phyloP scores from a whole-genome alignment of 2,888 invertebrate species.

The Cephus spinipes region DNA sequence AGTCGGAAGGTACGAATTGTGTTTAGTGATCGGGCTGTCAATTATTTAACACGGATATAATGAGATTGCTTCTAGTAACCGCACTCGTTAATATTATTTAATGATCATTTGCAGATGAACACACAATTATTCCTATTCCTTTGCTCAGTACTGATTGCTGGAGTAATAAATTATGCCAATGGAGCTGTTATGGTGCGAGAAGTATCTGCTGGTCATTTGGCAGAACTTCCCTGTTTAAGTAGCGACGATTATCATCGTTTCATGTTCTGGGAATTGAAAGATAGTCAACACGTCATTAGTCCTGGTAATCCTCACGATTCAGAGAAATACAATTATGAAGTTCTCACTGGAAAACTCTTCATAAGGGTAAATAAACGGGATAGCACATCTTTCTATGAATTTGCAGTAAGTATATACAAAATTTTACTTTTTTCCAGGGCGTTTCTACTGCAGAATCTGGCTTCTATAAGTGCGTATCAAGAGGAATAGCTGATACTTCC shows the following conservation, averaged over 20 bases:
- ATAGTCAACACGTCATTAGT: slow-evolving; percentile 72
- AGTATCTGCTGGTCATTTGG: slow-evolving; percentile 72
- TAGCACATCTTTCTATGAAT: not conserved
- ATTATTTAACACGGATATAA: not conserved
- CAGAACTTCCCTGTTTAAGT: slow-evolving; percentile 73
- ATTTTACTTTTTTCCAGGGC: slow-evolving; percentile 63
- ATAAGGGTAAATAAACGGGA: slow-evolving; percentile 71
- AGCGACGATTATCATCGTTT: slow-evolving; percentile 76
- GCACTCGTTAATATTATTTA: not conserved
- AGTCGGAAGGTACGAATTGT: not conserved
- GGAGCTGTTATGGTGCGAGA: slow-evolving; percentile 62
- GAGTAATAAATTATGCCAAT: slow-evolving; percentile 27
- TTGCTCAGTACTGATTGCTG: slow-evolving; percentile 36
- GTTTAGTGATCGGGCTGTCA: not conserved
- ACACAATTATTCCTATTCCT: slow-evolving; percentile 35
- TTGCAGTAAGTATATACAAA: not conserved
- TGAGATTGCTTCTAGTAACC: not conserved
- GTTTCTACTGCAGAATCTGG: slow-evolving; percentile 74
- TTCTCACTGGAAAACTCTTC: slow-evolving; percentile 75
- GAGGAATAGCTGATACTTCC: slow-evolving; percentile 68
- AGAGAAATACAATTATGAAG: slow-evolving; percentile 77
- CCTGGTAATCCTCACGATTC: slow-evolving; percentile 73
- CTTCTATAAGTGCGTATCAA: slow-evolving; percentile 75
- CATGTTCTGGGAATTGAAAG: slow-evolving; percentile 74
- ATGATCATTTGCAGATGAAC: slow-evolving; percentile 41